Conservation (phyloP, 2,797 vertebrate genomes). For the Halcyon leucocephala region DNA sequence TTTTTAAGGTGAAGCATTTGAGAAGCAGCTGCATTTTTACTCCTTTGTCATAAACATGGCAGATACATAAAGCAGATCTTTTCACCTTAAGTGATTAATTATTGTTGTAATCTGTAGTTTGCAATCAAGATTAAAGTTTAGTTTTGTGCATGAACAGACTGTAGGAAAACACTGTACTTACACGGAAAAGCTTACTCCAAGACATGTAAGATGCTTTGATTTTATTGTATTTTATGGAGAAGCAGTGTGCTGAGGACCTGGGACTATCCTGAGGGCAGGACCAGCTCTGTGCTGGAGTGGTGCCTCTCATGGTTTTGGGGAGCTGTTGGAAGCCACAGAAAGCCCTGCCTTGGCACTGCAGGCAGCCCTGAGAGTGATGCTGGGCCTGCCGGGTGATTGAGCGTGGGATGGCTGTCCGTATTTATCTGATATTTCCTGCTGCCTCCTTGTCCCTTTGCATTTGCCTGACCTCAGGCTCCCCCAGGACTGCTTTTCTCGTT, state of each 20-base stretch:
- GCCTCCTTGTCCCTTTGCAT: not conserved
- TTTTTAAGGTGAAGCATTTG: not conserved
- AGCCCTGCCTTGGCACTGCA: not conserved
- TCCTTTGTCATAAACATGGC: not conserved
- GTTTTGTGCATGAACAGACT: not conserved
- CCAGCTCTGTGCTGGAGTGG: not conserved
- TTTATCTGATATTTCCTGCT: conserved; percentile 30
- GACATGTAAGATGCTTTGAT: not conserved
- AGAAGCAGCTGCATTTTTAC: not conserved
- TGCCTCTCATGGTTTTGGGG: not conserved
- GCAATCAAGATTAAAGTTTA: not conserved
- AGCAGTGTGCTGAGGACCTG: accelerated
- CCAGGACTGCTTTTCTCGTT: not conserved
- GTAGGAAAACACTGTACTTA: not conserved
- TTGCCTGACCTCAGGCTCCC: not conserved
- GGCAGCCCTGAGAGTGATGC: accelerated
- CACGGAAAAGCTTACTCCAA: not conserved
- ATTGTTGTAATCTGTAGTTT: not conserved
- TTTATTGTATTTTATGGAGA: not conserved
- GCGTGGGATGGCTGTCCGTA: not conserved
- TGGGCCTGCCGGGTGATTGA: not conserved
- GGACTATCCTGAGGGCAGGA: not conserved
- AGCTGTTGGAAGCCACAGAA: not conserved
- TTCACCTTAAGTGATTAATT: not conserved
- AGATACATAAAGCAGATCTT: not conserved